Evolutionary conservation across 2,888 invertebrate species (phyloP), one percentile per base, ranked within the genome.

Genomic region (Diaprepes abbreviatus): DNA sequence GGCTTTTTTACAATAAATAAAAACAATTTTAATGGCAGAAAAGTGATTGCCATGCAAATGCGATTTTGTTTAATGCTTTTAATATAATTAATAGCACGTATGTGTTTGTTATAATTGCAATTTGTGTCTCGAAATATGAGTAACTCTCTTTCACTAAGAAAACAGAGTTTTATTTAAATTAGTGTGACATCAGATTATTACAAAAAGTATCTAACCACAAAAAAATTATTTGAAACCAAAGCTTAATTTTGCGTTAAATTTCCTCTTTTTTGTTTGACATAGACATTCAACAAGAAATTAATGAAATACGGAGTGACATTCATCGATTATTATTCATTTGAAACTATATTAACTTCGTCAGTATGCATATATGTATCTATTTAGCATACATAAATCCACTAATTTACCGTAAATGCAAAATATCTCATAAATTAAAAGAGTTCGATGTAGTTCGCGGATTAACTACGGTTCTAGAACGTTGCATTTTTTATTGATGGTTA

Each of bases 241-340:
- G 24, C 24, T 4, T 24, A 3, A 5, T n/a, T n/a, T n/a, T n/a
- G n/a, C n/a, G n/a, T n/a, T n/a, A 16, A 28, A 28, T 28, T 28
- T 28, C 28, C 28, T 38, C 1, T 33, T 21, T n/a, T 35, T 3
- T 21, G 7, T 19, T 16, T 62, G 52, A 38, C 62, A 62, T 36
- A 62, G 62, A 38, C 62, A 62, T 62, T 62, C 10, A 24, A 5
- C 14, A 36, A 24, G 1, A 52, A 50, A 38, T 36, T 62, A 52
- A 38, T 52, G 43, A 50, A 62, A 55, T 36, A 6, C 36, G 7
- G 17, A 54, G 17, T 54, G 7, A 31, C 2, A 14, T 12, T n/a
- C 10, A 9, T 17, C 0, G 9, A 54, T 54, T 60, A 60, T 48
- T 35, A 45, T 45, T 33, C 45, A 17, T 17, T 40, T 17, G 6